Conservation (phyloP, 2,797 vertebrate genomes). For the Alectoris magna region DNA sequence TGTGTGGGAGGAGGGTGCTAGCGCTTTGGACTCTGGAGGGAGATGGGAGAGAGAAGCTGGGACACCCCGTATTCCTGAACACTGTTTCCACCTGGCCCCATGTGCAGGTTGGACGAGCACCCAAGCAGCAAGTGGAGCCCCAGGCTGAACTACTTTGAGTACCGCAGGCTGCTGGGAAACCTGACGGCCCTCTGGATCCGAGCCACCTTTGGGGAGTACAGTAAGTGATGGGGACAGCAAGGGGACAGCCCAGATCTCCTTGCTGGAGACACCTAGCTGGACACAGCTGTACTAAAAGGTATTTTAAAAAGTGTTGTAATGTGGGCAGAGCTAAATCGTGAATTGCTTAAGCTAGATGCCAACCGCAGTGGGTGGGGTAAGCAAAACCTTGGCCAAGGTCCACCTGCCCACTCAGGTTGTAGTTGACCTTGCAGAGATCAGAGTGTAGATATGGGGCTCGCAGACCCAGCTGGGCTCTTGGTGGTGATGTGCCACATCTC, state of each 20-base stretch:
- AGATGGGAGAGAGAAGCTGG: rapidly evolving
- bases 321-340: not conserved
- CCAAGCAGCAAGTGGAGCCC: constrained; percentile 87
- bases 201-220: constrained; percentile 90
- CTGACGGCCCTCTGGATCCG: constrained; percentile 91
- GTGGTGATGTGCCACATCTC: rapidly evolving
- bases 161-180: constrained; percentile 89
- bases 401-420: rapidly evolving
- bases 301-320: not conserved
- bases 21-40: not conserved
- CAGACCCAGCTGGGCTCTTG: not conserved
- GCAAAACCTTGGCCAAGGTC: not conserved
- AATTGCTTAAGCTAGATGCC: not conserved
- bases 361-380: not conserved
- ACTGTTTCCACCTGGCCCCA: not conserved
- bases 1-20: rapidly evolving
- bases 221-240: constrained; percentile 74
- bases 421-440: not conserved
- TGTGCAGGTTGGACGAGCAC: constrained; percentile 86
- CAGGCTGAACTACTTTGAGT: constrained; percentile 85
- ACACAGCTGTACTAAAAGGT: not conserved
- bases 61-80: not conserved
- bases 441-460: rapidly evolving
- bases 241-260: not conserved
- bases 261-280: not conserved